Conservation (phyloP, 1,140 invertebrate species). For the Caenorhabditis brenneri region DNA sequence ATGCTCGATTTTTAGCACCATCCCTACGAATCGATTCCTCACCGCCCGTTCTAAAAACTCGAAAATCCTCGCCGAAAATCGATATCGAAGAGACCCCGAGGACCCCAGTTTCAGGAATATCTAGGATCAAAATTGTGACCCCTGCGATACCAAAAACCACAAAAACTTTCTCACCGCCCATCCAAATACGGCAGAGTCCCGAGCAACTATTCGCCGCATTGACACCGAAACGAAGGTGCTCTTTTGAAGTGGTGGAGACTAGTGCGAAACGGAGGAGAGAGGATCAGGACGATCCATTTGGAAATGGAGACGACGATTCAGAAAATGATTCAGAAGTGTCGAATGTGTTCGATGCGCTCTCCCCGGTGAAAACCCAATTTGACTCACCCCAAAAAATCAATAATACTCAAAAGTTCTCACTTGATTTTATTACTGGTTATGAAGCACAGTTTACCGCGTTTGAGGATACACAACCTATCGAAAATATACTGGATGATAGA, state of each 20-base stretch:
- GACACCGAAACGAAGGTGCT: background rate
- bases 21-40: no score
- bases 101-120: no score
- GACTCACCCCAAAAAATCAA: background rate
- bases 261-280: slow-evolving; percentile 10
- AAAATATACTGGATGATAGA: background rate
- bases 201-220: slow-evolving; percentile 3
- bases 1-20: no score
- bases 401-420: slow-evolving; percentile 4
- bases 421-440: slow-evolving; percentile 13
- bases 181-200: slow-evolving; percentile 14
- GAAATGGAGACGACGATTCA: background rate
- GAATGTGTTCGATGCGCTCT: background rate
- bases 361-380: background rate
- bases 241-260: background rate
- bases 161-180: background rate
- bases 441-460: background rate
- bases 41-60: no score
- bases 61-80: no score
- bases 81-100: no score
- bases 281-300: no score
- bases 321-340: background rate
- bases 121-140: no score
- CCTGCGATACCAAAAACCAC: background rate
- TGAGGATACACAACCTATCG: background rate